Evolutionary conservation across 2,888 invertebrate genomes (phyloP), one percentile per base, ranked within the genome.

Genomic region (Drosophila prolongata): DNA sequence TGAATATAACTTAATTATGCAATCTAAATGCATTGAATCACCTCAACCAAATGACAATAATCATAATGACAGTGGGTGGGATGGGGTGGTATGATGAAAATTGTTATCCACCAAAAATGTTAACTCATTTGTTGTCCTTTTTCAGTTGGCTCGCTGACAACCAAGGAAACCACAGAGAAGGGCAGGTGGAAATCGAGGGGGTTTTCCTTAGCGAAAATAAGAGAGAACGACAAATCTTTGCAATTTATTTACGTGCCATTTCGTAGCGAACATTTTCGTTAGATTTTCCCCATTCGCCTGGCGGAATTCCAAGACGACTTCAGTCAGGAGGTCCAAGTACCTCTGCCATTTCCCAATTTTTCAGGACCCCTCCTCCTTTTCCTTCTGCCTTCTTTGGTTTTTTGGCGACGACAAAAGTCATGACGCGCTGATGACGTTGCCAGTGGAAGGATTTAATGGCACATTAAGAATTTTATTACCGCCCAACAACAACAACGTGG

Each of bases 401-500:
- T 57, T 65, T 47, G 77, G 82, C 82, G 80, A 72, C 84, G 49
- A 64, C 84, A 84, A 84, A 84, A 83, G 85, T 85, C 85, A 80
- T 84, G 86, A 85, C 75, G 82, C 76, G 82, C 80, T 83, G 85
- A 83, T 83, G 83, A 83, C 82, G 82, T 80, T 83, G 80, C 80
- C 82, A 79, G 85, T 83, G 79, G 83, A 90, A 90, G 90, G 90
- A 90, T 90, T 91, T 91, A 91, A 91, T 91, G 91, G 90, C 89
- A 90, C 91, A 91, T 91, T 91, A 91, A 90, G 88, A 90, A 90
- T 91, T 91, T 91, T 91, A 91, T 91, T 91, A 87, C 90, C 87
- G 77, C 86, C 79, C 77, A 72, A 59, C 77, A 74, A 59, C 76
- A 78, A 59, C 76, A 78, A 35, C 69, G 27, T 27, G 44, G 44